Base-by-base conservation (phyloP, 2,113 vertebrate genomes). In the Eurypyga helias region DNA sequence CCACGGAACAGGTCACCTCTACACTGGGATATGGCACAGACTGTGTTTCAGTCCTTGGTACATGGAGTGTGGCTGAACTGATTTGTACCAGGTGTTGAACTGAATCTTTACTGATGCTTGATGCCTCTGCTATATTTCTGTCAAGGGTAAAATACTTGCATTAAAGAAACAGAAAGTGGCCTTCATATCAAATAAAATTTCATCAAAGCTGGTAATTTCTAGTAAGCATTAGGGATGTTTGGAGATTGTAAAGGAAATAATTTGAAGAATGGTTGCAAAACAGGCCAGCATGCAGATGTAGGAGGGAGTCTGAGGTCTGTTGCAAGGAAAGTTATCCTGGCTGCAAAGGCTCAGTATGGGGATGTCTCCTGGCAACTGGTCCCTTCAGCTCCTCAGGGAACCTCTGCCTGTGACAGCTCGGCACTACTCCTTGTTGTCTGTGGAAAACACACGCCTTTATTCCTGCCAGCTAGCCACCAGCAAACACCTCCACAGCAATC, bases 401-500 rank as follows among this genome's bases (percentile, higher is more conserved):
- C 10, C 25, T 87, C 51, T 0, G 15, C 26, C 41, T 6, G 11
- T 88, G 75, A 58, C 82, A 90, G 51, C 78, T 66, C 75, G 65
- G 69, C 38, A 24, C 67, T 7, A 2, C 34, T 90, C 28, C 36
- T 51, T 48, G 54, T 66, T 87, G 41, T n/a, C 36, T 70, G 41
- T 69, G 75, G 65, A 11, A 58, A 86, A 51, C 38, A 36, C 45
- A 34, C 0, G 0, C 51, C 38, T 4, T 51, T 54, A 2, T 28
- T 80, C 20, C 66, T 89, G 83, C 69, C 67, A 51, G 2, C 67
- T 62, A 51, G 76, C 71, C 71, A 89, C 41, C 54, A 58, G 67
- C 83, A 90, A 90, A 70, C 76, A 92, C 79, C 51, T 90, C 64
- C 86, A n/a, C 51, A 60, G 76, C 90, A 55, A n/a, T 9, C 36